Percentiles rank a stretch among this genome's conserved stretches.
Evolutionary conservation across 2,113 vertebrate genomes (phyloP).

Genomic region (Antechinus flavipes): DNA sequence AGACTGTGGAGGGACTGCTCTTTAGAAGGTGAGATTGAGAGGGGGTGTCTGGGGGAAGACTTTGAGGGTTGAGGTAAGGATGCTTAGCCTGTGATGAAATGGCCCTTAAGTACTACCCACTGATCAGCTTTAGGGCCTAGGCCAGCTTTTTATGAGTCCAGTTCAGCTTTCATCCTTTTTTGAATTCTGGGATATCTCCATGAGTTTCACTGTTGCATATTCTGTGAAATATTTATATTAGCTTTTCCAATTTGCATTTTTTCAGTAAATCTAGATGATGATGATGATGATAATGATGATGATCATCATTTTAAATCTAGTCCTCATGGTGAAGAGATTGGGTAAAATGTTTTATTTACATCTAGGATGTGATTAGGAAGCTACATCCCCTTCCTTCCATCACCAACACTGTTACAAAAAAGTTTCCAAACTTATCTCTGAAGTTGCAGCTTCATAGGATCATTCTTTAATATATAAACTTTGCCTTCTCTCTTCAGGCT

Average conservation of each 20-base stretch:
- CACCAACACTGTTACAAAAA: not conserved
- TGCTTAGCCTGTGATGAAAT: not conserved
- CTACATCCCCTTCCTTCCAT: not conserved
- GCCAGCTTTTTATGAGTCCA: not conserved
- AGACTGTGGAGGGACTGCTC: not conserved
- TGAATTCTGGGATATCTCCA: not conserved
- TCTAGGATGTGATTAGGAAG: not conserved
- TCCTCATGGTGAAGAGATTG: not conserved
- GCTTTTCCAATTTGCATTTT: not conserved
- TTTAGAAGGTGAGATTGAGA: not conserved
- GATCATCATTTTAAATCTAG: not conserved
- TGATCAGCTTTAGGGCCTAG: not conserved
- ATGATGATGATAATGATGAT: not conserved
- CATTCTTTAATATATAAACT: not conserved
- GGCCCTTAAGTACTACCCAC: not conserved
- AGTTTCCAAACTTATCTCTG: not conserved
- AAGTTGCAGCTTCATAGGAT: not conserved
- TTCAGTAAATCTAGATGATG: not conserved
- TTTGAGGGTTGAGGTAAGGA: not conserved
- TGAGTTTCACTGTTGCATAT: not conserved
- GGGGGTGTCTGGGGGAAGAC: not conserved
- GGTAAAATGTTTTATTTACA: not conserved
- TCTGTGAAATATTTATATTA: not conserved
- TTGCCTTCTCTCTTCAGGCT: not conserved
- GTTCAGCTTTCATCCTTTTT: not conserved